Percentiles rank a stretch among this genome's conserved stretches.
Conservation (phyloP, 2,797 vertebrate genomes). For the Amblyraja radiata region DNA sequence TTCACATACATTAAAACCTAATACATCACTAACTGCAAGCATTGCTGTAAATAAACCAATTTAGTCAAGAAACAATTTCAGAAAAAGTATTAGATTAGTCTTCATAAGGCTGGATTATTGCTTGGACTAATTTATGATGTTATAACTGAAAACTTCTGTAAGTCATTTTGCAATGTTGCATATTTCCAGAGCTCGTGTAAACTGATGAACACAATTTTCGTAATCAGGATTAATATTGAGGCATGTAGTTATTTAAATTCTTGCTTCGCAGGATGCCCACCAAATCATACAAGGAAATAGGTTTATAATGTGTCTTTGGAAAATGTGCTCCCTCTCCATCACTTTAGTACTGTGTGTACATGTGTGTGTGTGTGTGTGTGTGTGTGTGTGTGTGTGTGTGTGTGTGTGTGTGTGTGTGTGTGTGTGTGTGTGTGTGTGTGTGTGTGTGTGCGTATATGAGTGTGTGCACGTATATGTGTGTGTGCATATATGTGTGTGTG, state of each 20-base stretch:
- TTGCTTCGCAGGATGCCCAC: neutral
- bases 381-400: too few relatives aligned
- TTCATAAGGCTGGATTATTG: slow-evolving; percentile 27
- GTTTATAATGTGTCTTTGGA: neutral
- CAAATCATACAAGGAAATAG: neutral
- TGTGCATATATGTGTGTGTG: too few relatives aligned
- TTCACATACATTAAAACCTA: slow-evolving; percentile 30
- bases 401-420: too few relatives aligned
- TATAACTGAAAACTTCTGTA: slow-evolving; percentile 29
- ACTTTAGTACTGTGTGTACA: too few relatives aligned
- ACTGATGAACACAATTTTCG: neutral
- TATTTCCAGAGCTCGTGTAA: neutral
- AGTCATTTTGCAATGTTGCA: neutral
- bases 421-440: too few relatives aligned
- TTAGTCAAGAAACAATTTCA: slow-evolving; percentile 26
- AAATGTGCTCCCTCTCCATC: neutral
- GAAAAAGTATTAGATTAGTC: slow-evolving; percentile 30
- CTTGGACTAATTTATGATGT: slow-evolving; percentile 27
- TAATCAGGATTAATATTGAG: neutral
- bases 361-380: neutral
- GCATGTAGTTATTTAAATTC: neutral
- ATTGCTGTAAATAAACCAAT: slow-evolving; percentile 34
- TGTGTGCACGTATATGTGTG: too few relatives aligned
- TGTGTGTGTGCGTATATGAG: too few relatives aligned
- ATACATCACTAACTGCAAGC: slow-evolving; percentile 10